phyloP scores from a whole-genome alignment of 2,113 vertebrate genomes.

The Microcebus lehilahytsara region DNA sequence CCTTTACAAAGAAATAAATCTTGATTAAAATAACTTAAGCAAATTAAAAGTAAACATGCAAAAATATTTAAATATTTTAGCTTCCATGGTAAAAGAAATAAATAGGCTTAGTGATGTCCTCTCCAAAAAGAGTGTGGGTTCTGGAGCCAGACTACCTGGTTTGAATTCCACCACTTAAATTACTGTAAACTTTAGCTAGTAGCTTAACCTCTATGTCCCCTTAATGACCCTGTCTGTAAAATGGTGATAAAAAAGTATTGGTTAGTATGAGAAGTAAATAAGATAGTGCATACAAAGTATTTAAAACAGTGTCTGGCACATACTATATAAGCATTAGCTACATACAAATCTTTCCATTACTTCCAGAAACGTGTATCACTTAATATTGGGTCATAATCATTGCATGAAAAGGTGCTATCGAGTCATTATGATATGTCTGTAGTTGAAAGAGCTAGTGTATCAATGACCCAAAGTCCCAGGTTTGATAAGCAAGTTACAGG shows the following conservation, averaged over 20 bases:
- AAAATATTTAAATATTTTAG: not conserved
- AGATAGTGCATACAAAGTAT: not conserved
- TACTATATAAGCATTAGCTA: not conserved
- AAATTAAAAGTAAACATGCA: constrained; percentile 25
- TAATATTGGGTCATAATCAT: too few species aligned
- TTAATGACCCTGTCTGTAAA: not conserved
- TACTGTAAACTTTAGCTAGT: not conserved
- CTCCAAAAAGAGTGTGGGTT: not conserved
- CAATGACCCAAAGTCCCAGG: too few species aligned
- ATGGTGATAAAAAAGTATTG: not conserved
- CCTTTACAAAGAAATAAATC: not conserved
- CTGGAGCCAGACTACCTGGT: not conserved
- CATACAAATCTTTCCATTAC: not conserved
- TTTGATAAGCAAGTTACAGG: too few species aligned
- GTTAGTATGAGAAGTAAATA: not conserved
- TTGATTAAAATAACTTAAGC: constrained; percentile 4
- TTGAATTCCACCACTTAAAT: not conserved
- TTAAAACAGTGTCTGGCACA: not conserved
- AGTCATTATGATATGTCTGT: too few species aligned
- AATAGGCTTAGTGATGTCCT: not conserved
- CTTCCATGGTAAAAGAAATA: not conserved
- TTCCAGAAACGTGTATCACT: not conserved
- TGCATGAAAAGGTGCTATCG: too few species aligned
- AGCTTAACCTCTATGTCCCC: not conserved
- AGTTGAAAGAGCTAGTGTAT: too few species aligned